These are phyloP conservation scores for Chelon auratus DNA, from an alignment of 2,797 vertebrate genomes.

Conservation along the genomic window DNA sequence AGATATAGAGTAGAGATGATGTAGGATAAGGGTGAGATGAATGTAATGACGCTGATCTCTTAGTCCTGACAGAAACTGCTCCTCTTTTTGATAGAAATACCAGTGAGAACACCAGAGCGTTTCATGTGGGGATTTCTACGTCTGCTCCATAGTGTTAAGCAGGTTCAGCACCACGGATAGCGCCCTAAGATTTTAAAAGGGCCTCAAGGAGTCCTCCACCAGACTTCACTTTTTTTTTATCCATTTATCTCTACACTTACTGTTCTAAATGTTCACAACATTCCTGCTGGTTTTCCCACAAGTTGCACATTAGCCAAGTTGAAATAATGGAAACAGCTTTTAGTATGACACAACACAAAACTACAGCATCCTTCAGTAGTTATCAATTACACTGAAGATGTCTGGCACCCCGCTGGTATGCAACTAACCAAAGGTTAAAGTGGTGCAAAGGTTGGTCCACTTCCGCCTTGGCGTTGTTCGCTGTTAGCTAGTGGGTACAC, in stretches of 20 bases:
- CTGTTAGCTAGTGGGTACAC: background rate
- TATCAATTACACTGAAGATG: background rate
- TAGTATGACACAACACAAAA: conserved; percentile 2
- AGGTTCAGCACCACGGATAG: conserved; percentile 60
- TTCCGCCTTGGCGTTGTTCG: conserved; percentile 8
- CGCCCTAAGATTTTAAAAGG: background rate
- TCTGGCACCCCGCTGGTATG: background rate
- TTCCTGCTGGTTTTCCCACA: background rate
- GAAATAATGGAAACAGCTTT: background rate
- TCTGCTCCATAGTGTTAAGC: background rate
- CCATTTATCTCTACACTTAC: no score
- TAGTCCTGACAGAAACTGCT: background rate
- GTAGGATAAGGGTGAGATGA: background rate
- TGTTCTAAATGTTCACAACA: background rate
- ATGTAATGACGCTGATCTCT: background rate
- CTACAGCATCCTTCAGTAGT: background rate
- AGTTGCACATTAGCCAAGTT: background rate
- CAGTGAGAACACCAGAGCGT: background rate
- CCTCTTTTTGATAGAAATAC: background rate
- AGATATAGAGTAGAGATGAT: no score
- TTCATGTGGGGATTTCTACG: background rate
- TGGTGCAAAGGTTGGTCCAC: background rate
- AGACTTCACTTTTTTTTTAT: background rate
- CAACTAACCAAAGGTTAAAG: background rate
- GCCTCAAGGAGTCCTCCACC: background rate